Percentiles rank a stretch among this genome's conserved stretches.
Conservation (phyloP, 1,140 invertebrate genomes). For the Drosophila ohnishii region DNA sequence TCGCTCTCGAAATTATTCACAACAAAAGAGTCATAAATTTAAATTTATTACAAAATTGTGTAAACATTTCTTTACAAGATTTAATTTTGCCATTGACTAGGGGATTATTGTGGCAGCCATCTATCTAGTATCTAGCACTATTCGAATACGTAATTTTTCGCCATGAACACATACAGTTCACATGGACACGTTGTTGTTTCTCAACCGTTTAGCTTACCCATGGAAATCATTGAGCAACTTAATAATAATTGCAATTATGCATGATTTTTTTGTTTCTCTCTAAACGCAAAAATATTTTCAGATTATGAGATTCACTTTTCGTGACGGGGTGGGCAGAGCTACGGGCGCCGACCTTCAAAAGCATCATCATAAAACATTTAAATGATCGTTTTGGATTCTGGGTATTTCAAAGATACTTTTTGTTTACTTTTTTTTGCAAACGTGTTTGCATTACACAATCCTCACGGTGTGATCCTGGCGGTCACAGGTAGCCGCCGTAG, state of each 20-base stretch:
- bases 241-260: constrained; percentile 64
- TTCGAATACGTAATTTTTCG: constrained; percentile 34
- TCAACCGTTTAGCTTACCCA: constrained; percentile 40
- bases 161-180: constrained; percentile 31
- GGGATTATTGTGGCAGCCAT: background rate
- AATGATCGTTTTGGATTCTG: constrained; percentile 5
- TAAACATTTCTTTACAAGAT: background rate
- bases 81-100: background rate
- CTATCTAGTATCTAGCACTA: background rate
- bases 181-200: constrained; percentile 29
- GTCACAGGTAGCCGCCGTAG: background rate
- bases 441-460: constrained; percentile 7
- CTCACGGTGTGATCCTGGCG: background rate
- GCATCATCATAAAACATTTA: constrained; percentile 18
- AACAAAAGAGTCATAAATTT: background rate
- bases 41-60: background rate
- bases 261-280: constrained; percentile 36
- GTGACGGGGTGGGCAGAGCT: constrained; percentile 10
- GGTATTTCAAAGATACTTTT: constrained; percentile 1
- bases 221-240: constrained; percentile 61
- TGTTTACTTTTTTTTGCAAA: background rate
- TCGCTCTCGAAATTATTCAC: background rate
- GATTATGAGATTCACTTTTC: constrained; percentile 47
- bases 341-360: constrained; percentile 34
- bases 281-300: constrained; percentile 38